Evolutionary conservation across 2,797 vertebrate genomes (phyloP), one percentile per base, ranked within the genome.

Genomic region (Sebastes iracundus): DNA sequence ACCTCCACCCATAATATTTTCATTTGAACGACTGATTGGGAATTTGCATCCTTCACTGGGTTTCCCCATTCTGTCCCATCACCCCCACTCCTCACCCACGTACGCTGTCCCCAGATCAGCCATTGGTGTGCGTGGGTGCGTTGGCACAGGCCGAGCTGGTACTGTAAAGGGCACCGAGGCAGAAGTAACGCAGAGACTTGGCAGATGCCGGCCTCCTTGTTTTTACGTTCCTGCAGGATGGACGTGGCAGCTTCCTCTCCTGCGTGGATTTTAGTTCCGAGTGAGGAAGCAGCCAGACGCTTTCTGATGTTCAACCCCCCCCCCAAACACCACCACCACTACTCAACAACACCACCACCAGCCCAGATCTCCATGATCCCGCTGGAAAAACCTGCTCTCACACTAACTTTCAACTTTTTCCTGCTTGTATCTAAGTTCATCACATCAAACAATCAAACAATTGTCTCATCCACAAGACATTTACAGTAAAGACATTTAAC

Each of bases 151-250:
- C 72, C 5, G 58, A 25, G 64, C 78, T 74, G 77, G 89, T 87
- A n/a, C 90, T 93, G 92, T 92, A 84, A 86, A 84, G 92, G 60
- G 53, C 83, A 30, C 4, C 61, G 66, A 81, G 87, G 89, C 90
- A 90, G 94, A 94, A 94, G 86, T 93, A 94, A 94, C 86, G 22
- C 61, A 10, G 64, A 80, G 89, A 89, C 88, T 92, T 95, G 94
- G 95, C 96, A 95, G 92, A 81, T 79, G 79, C 77, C 72, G n/a
- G 35, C 82, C 27, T 87, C 82, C 91, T 86, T 92, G 90, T 95
- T 91, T 85, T 65, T 72, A 38, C 33, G 42, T 74, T 93, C 91
- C 92, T 91, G 82, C 71, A 83, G 89, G 91, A 90, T 59, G 79
- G 74, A 71, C 63, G 84, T 87, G 88, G 90, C 92, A 75, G 92